Base-by-base conservation (phyloP, 1,140 invertebrate species). In the Latrodectus geometricus region DNA sequence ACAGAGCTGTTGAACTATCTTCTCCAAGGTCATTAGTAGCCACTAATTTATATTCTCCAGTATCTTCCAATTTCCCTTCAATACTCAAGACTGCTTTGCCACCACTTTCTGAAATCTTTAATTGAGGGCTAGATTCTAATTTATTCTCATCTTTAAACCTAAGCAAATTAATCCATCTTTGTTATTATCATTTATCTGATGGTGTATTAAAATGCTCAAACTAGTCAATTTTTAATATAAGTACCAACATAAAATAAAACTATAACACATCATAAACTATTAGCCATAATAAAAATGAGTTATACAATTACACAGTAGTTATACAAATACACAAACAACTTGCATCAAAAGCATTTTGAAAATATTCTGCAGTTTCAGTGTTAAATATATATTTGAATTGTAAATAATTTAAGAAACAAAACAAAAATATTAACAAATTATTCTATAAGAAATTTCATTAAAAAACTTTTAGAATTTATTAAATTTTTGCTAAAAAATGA, bases 111-210 rank as follows among this genome's bases (percentile, higher is more conserved):
- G 79, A 23, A 9, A 97, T 95, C 80, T 93, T 92, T 85, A 77
- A 94, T 21, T 66, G 61, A 12, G 50, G 9, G 9, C 52, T 21
- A 7, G 56, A 76, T 66, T 79, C 78, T 21, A 89, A 88, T 23
- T 96, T 94, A 87, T 94, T 93, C 0, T 93, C 91, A 48, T 94
- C 93, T 15, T 93, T 92, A 88, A 93, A 93, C 75, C 92, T 92
- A 49, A 11, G n/a, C 52, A 7, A 72, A 54, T 14, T 20, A n/a
- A 20, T 52, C 14, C 4, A 21, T 70, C 14, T 15, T 70, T n/a
- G 9, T 70, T n/a, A 61, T 11, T 1, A 61, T 61, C 17, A 17
- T 17, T 61, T 61, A 61, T 14, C 8, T 61, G 17, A 61, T 17
- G 11, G 11, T 17, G 54, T 17, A 61, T 8, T 1, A 11, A 61